Evolutionary conservation across 2,797 vertebrate species (phyloP).

Genomic region (Leuciscus waleckii): DNA sequence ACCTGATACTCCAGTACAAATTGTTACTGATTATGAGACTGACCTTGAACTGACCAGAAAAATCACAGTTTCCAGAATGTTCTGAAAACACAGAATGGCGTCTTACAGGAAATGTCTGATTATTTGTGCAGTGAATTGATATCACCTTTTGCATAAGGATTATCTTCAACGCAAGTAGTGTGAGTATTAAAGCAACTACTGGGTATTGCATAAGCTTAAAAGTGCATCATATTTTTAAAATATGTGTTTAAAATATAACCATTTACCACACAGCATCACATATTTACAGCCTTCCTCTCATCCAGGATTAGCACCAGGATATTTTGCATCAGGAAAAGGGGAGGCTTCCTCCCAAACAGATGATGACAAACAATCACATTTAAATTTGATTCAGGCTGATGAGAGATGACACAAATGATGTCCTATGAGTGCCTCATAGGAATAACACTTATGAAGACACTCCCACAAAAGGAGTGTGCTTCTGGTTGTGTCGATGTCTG

Average conservation of each 20-base stretch:
- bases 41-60: slow-evolving; percentile 10
- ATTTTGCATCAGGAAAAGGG: slow-evolving; percentile 1
- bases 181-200: not conserved
- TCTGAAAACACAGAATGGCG: not conserved
- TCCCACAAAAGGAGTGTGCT: slow-evolving; percentile 36
- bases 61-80: not conserved
- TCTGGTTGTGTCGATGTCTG: slow-evolving; percentile 50
- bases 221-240: slow-evolving; percentile 8
- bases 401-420: slow-evolving; percentile 45
- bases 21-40: slow-evolving; percentile 11
- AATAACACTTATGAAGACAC: slow-evolving; percentile 43
- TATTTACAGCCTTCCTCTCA: slow-evolving; percentile 4
- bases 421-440: slow-evolving; percentile 59
- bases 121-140: not conserved
- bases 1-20: slow-evolving; percentile 6
- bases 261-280: not conserved
- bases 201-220: slow-evolving; percentile 45
- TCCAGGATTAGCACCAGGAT: slow-evolving; percentile 42
- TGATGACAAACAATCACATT: slow-evolving; percentile 19
- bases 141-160: slow-evolving; percentile 24
- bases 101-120: slow-evolving; percentile 5
- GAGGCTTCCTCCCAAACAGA: slow-evolving; percentile 9
- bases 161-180: not conserved
- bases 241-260: slow-evolving; percentile 9
- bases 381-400: slow-evolving; percentile 40